phyloP scores from a whole-genome alignment of 1,140 invertebrate genomes.

The Drosophila bocqueti region DNA sequence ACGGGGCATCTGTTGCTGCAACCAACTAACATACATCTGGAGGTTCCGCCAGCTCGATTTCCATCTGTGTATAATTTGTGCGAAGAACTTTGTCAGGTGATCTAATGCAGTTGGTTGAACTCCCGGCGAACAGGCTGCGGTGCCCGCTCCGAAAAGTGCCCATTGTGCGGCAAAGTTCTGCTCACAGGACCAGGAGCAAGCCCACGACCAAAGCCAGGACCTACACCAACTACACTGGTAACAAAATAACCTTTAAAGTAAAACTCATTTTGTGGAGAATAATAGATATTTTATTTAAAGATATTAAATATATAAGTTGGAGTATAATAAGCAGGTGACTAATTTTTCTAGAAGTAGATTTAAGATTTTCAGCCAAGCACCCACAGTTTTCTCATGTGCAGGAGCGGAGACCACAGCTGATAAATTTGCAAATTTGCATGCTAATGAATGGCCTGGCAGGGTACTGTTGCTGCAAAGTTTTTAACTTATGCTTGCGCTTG shows the following conservation, averaged over 20 bases:
- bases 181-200: slow-evolving; percentile 8
- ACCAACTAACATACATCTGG: slow-evolving; percentile 19
- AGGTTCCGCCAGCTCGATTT: slow-evolving; percentile 30
- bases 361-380: not conserved
- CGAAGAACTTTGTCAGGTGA: slow-evolving; percentile 64
- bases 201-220: not conserved
- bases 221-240: slow-evolving; percentile 2
- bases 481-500: slow-evolving; percentile 40
- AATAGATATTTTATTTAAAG: too few species aligned
- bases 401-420: slow-evolving; percentile 30
- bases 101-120: slow-evolving; percentile 60
- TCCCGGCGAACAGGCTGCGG: slow-evolving; percentile 28
- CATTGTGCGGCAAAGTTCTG: slow-evolving; percentile 24
- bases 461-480: slow-evolving; percentile 42
- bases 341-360: not conserved
- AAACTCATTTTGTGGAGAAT: not conserved
- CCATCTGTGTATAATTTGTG: slow-evolving; percentile 59
- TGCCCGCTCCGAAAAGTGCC: slow-evolving; percentile 20
- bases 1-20: slow-evolving; percentile 18
- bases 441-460: slow-evolving; percentile 64
- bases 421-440: slow-evolving; percentile 77
- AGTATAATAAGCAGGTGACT: not conserved
- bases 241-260: not conserved
- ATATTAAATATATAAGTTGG: not conserved
- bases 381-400: slow-evolving; percentile 1